phyloP scores from a whole-genome alignment of 2,888 invertebrate genomes.

The Piscicola geometra region DNA sequence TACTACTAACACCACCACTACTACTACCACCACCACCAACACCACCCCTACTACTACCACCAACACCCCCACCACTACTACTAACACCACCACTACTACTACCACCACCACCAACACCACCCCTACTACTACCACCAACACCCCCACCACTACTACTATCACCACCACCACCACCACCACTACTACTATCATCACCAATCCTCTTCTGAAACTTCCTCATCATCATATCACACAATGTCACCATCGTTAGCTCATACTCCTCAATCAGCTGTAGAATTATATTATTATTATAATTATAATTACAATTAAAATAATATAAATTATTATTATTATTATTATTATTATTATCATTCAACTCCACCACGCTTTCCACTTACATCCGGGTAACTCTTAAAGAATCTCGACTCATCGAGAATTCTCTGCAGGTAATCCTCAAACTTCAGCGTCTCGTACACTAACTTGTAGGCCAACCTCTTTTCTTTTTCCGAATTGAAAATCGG shows the following conservation, averaged over 20 bases:
- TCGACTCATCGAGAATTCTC: constrained; percentile 19
- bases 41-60: too few species aligned
- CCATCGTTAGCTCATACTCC: constrained; percentile 23
- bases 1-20: too few species aligned
- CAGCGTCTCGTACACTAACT: constrained; percentile 20
- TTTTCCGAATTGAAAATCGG: constrained; percentile 17
- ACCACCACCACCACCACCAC: neutral
- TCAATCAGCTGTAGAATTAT: constrained; percentile 23
- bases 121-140: too few species aligned
- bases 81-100: too few species aligned
- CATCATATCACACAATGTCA: constrained; percentile 20
- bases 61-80: too few species aligned
- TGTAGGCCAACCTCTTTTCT: constrained; percentile 14
- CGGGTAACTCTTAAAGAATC: constrained; percentile 12
- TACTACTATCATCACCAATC: too few species aligned
- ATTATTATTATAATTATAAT: too few species aligned
- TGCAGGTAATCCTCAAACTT: constrained; percentile 20
- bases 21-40: too few species aligned
- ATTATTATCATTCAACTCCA: neutral
- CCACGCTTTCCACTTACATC: constrained; percentile 23
- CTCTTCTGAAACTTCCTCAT: constrained; percentile 27
- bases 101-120: too few species aligned
- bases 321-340: too few species aligned
- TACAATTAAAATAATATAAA: too few species aligned
- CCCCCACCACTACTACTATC: too few species aligned